phyloP scores from a whole-genome alignment of 2,888 invertebrate species.

The Allacma fusca region DNA sequence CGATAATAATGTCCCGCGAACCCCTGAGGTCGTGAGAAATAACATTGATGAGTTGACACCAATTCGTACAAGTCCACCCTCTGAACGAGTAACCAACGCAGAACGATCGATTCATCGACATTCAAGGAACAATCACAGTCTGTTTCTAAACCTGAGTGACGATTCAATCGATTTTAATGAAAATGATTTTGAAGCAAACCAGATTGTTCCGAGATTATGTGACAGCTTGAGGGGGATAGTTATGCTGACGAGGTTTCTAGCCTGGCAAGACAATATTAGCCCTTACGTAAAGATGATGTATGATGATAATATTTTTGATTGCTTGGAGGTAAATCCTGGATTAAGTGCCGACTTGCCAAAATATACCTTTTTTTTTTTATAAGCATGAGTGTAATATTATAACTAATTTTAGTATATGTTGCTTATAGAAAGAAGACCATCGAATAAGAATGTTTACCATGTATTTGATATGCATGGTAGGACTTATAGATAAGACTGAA shows the following conservation, averaged over 20 bases:
- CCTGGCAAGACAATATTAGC: conserved; percentile 21
- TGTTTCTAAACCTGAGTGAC: not conserved
- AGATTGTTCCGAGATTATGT: not conserved
- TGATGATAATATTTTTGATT: conserved; percentile 7
- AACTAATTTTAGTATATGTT: not conserved
- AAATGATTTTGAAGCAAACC: not conserved
- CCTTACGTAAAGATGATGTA: conserved; percentile 37
- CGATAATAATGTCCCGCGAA: not conserved
- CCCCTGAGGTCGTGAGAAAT: conserved; percentile 6
- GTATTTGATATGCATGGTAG: conserved; percentile 34
- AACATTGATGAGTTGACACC: not conserved
- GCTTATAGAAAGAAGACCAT: conserved; percentile 32
- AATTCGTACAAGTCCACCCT: not conserved
- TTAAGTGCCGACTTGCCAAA: not conserved
- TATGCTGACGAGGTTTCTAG: conserved; percentile 36
- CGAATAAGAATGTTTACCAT: conserved; percentile 22
- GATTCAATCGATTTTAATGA: conserved; percentile 5
- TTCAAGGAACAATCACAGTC: not conserved
- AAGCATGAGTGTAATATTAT: too few relatives aligned
- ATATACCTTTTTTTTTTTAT: too few relatives aligned
- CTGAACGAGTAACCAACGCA: not conserved
- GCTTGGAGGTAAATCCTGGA: conserved; percentile 38
- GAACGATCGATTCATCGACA: not conserved
- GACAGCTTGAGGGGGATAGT: conserved; percentile 42
- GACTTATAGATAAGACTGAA: conserved; percentile 34